These are phyloP conservation scores for Cephus pulcher DNA, from an alignment of 2,888 invertebrate species.

Conservation along the genomic window DNA sequence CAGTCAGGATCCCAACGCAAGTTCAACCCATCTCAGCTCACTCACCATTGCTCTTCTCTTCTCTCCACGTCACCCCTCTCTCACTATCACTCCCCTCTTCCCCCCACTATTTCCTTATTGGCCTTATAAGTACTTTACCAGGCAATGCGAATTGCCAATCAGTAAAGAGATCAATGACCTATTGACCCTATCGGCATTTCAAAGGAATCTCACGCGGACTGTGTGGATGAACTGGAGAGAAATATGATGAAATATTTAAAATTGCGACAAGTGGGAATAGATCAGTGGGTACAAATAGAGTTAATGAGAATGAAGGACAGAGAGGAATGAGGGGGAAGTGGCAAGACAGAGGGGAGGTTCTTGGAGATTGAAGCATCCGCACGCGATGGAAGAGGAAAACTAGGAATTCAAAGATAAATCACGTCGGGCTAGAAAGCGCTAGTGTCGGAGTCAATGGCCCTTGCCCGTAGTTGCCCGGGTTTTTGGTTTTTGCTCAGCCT, in stretches of 20 bases:
- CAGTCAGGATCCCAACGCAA: conserved; percentile 8
- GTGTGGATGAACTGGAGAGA: background rate
- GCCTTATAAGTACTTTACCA: background rate
- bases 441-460: conserved; percentile 60
- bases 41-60: conserved; percentile 17
- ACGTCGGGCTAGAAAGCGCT: conserved; percentile 45
- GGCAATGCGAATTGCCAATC: background rate
- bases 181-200: background rate
- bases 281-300: background rate
- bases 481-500: conserved; percentile 53
- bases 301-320: background rate
- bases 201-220: background rate
- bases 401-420: conserved; percentile 52
- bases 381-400: conserved; percentile 48
- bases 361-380: conserved; percentile 31
- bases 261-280: background rate
- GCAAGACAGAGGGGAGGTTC: conserved; percentile 8
- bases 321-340: background rate
- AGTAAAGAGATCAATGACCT: background rate
- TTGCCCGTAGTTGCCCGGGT: conserved; percentile 56
- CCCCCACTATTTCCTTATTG: background rate
- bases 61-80: background rate
- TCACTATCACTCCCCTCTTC: background rate
- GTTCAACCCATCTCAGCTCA: conserved; percentile 5
- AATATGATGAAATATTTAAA: background rate